These are phyloP conservation scores for Scaptomyza flava DNA, from an alignment of 2,888 invertebrate species.

Conservation along the genomic window DNA sequence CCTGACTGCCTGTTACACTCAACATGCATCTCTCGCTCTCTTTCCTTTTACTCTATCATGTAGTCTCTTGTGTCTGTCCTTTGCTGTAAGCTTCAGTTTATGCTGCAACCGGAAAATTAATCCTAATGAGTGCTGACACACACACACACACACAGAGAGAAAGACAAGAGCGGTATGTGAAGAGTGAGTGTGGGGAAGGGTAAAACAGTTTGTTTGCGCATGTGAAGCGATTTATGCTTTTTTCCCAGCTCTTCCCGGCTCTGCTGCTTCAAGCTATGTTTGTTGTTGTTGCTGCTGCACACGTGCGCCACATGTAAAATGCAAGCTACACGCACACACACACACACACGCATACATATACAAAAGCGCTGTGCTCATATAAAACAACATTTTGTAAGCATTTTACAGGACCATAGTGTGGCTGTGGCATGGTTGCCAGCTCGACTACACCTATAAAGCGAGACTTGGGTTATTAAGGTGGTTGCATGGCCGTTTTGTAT, in stretches of 20 bases:
- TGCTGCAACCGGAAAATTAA: slow-evolving; percentile 80
- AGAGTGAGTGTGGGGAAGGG: not conserved
- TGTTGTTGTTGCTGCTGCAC: slow-evolving; percentile 55
- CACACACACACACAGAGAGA: slow-evolving; percentile 35
- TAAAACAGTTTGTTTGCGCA: slow-evolving; percentile 67
- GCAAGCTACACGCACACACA: slow-evolving; percentile 48
- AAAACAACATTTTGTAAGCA: slow-evolving; percentile 80
- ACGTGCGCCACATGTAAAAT: slow-evolving; percentile 74
- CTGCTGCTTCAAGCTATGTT: slow-evolving; percentile 47
- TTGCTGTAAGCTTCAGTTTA: slow-evolving; percentile 71
- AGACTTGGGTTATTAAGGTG: not conserved
- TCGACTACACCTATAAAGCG: slow-evolving; percentile 9
- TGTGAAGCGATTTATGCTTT: slow-evolving; percentile 76
- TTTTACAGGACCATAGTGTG: slow-evolving; percentile 73
- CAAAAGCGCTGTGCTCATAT: slow-evolving; percentile 41
- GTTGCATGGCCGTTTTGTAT: slow-evolving; percentile 19
- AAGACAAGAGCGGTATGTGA: not conserved
- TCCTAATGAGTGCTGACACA: slow-evolving; percentile 78
- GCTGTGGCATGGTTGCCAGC: slow-evolving; percentile 51
- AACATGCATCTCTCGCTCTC: not conserved
- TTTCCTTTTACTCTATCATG: not conserved
- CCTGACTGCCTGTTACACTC: slow-evolving; percentile 10
- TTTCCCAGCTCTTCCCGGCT: slow-evolving; percentile 34
- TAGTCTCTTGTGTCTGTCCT: slow-evolving; percentile 35
- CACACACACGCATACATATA: slow-evolving; percentile 2